Percentiles rank a stretch among this genome's conserved stretches.
Conservation (phyloP, 2,113 vertebrate species). For the Elephantulus edwardii region DNA sequence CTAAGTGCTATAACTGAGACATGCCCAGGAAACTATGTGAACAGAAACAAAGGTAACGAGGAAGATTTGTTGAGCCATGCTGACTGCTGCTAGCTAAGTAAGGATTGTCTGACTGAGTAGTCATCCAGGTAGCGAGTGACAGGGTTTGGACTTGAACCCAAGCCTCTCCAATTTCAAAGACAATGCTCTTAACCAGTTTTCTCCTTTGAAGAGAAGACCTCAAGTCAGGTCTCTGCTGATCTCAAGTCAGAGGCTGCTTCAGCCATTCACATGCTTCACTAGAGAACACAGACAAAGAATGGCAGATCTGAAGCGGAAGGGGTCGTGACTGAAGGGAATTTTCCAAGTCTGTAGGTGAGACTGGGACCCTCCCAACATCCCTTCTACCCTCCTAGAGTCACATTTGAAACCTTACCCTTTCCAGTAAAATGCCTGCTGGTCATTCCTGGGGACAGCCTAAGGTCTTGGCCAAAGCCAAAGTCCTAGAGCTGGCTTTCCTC, state of each 20-base stretch:
- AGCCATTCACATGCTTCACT: neutral
- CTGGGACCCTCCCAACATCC: neutral
- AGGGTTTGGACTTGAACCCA: slow-evolving; percentile 14
- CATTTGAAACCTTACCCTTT: slow-evolving; percentile 11
- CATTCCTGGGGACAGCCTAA: slow-evolving; percentile 51
- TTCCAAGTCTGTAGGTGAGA: neutral
- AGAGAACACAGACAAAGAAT: neutral
- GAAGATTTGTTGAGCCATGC: neutral
- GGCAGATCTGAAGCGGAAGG: neutral
- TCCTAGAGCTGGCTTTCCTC: slow-evolving; percentile 26
- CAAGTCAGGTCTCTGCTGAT: neutral
- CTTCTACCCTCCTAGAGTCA: neutral
- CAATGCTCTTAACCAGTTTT: neutral
- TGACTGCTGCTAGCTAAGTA: neutral
- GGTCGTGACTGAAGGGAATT: neutral
- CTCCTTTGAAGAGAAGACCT: neutral
- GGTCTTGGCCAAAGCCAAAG: slow-evolving; percentile 37
- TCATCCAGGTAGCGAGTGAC: neutral
- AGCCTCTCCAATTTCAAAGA: neutral
- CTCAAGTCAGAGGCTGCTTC: neutral
- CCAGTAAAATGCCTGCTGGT: neutral
- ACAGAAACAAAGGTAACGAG: neutral
- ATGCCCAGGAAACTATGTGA: neutral
- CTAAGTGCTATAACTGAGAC: neutral
- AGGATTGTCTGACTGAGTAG: neutral